Base-by-base conservation (phyloP, 2,888 invertebrate species). In the Yponomeuta evonymella region DNA sequence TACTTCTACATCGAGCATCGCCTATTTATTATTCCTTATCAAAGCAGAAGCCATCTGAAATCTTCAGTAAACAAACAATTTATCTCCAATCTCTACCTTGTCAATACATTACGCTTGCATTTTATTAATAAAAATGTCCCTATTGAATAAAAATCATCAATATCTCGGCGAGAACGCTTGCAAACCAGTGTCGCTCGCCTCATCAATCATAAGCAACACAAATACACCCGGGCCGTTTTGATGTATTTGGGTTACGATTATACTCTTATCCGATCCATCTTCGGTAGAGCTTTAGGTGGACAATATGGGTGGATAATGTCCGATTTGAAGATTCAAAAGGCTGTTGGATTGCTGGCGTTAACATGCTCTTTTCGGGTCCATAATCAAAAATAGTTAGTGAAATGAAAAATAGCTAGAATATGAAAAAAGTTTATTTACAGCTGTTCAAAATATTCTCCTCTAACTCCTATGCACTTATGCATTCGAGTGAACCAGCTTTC, bases 221-320 rank as follows among this genome's bases (percentile, higher is more conserved):
- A 29, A 65, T 65, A 33, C 33, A 65, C 30, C 65, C 65, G 65
- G 33, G 65, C 65, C 30, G 33, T 33, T 30, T 65, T 65, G 65
- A 65, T 65, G 33, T 65, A 65, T 65, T 65, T 65, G 65, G 65
- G 65, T 65, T 29, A 65, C 65, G 65, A 65, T 65, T 65, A 65
- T 65, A 65, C 65, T 65, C 65, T 65, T 33, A 65, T 65, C 65
- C 30, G 65, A 65, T 65, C 65, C 65, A 65, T 65, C 65, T 29
- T 65, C 65, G 33, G 29, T 12, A 11, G 12, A 65, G 65, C 30
- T 65, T 65, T 65, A 8, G 33, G 12, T 65, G 29, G 29, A 12
- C 15, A 30, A 65, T 33, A 65, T 65, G 65, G 65, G 65, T 33
- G 65, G 65, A 65, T 65, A 65, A 65, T 65, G 30, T 12, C 2